Percentiles rank a stretch among this genome's conserved stretches.
Evolutionary conservation across 1,140 invertebrate genomes (phyloP).

Genomic region (Melitaea cinxia): DNA sequence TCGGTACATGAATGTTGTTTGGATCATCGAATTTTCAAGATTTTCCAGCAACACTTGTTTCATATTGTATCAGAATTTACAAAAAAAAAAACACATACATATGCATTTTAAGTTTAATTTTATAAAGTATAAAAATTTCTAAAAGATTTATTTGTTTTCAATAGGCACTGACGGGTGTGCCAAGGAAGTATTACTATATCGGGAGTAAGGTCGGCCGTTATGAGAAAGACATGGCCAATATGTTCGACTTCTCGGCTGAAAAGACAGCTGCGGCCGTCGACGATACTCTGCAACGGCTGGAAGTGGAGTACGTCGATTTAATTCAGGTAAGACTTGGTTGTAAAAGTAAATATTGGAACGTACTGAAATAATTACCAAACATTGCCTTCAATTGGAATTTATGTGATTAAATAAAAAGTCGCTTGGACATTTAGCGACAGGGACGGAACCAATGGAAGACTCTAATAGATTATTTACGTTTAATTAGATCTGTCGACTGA

Average conservation of each 20-base stretch:
- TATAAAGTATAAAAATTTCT: too few relatives aligned
- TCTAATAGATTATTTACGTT: neutral
- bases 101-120: too few relatives aligned
- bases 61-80: too few relatives aligned
- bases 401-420: too few relatives aligned
- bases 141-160: too few relatives aligned
- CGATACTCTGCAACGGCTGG: slow-evolving; percentile 88
- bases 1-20: too few relatives aligned
- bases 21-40: too few relatives aligned
- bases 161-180: slow-evolving; percentile 89
- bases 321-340: slow-evolving; percentile 85
- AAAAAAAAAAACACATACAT: too few relatives aligned
- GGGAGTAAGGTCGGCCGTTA: slow-evolving; percentile 96
- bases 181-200: slow-evolving; percentile 93
- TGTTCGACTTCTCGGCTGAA: slow-evolving; percentile 94
- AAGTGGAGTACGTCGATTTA: slow-evolving; percentile 93
- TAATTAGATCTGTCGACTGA: neutral
- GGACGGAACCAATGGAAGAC: neutral
- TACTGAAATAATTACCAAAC: neutral
- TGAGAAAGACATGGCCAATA: slow-evolving; percentile 85
- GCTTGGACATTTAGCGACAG: too few relatives aligned
- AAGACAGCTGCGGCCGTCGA: slow-evolving; percentile 90
- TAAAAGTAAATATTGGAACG: neutral
- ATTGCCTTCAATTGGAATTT: too few relatives aligned
- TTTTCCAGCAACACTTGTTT: too few relatives aligned